Evolutionary conservation across 2,888 invertebrate species (phyloP).

Genomic region (Dryococelus australis): DNA sequence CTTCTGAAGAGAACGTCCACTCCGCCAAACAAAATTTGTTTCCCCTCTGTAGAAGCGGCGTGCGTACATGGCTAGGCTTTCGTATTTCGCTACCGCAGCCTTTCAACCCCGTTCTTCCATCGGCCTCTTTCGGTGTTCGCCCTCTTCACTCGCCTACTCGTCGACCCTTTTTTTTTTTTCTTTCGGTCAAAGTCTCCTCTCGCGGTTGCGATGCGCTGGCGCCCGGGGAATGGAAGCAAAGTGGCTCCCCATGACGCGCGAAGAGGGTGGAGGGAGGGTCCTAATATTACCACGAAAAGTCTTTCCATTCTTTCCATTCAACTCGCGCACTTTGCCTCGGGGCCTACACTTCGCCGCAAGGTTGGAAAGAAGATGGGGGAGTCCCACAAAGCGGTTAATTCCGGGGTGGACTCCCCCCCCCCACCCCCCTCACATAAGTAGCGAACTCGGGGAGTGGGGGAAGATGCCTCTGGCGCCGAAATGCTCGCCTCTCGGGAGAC

Average conservation of each 20-base stretch:
- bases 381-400: too few species aligned
- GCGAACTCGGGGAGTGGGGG: too few species aligned
- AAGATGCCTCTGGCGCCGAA: too few species aligned
- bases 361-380: too few species aligned
- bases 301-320: neutral
- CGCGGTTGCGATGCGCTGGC: neutral
- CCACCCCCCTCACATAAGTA: too few species aligned
- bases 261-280: neutral
- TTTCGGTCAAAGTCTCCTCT: neutral
- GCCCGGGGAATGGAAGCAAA: neutral
- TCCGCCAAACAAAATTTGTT: too few species aligned
- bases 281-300: constrained; percentile 8
- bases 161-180: neutral
- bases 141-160: neutral
- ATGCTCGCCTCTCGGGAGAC: too few species aligned
- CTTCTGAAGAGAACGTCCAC: too few species aligned
- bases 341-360: neutral
- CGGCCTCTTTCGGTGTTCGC: neutral
- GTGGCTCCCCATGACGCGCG: neutral
- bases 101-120: neutral
- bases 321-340: neutral
- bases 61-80: too few species aligned
- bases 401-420: too few species aligned
- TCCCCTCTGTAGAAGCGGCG: too few species aligned
- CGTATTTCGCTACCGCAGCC: neutral